phyloP scores from a whole-genome alignment of 2,888 invertebrate genomes.

The Tetanocera ferruginea region DNA sequence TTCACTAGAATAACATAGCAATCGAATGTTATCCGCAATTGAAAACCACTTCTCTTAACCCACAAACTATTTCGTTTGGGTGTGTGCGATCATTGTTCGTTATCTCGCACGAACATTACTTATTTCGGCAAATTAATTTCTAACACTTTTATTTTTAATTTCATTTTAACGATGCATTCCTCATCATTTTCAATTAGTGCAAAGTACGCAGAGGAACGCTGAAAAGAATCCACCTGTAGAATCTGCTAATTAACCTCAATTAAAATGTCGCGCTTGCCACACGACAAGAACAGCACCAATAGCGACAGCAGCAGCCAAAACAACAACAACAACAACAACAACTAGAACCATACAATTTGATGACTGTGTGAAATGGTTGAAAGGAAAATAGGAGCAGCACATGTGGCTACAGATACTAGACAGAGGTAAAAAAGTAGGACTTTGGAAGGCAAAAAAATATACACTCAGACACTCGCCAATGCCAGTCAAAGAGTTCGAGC shows the following conservation, averaged over 20 bases:
- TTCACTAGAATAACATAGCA: too few relatives aligned
- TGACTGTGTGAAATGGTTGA: neutral
- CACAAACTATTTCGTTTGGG: too few relatives aligned
- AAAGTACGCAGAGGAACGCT: neutral
- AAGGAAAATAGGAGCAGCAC: neutral
- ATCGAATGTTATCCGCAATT: too few relatives aligned
- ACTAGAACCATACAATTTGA: neutral
- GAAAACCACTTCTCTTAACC: too few relatives aligned
- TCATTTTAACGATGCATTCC: slow-evolving; percentile 1
- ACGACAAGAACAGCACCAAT: slow-evolving; percentile 24
- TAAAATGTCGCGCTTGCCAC: slow-evolving; percentile 44
- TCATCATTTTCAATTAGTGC: slow-evolving; percentile 10
- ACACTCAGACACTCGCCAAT: neutral
- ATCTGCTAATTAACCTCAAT: slow-evolving; percentile 55
- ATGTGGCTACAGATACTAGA: slow-evolving; percentile 5
- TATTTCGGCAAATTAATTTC: neutral
- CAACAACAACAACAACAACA: neutral
- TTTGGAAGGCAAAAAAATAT: neutral
- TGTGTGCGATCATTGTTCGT: neutral
- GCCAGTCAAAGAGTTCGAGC: neutral
- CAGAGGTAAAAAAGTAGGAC: neutral
- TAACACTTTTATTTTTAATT: neutral
- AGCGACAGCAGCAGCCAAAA: neutral
- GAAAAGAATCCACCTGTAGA: slow-evolving; percentile 50
- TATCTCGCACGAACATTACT: neutral